Conservation (phyloP, 2,797 vertebrate species). For the Phataginus tricuspis region DNA sequence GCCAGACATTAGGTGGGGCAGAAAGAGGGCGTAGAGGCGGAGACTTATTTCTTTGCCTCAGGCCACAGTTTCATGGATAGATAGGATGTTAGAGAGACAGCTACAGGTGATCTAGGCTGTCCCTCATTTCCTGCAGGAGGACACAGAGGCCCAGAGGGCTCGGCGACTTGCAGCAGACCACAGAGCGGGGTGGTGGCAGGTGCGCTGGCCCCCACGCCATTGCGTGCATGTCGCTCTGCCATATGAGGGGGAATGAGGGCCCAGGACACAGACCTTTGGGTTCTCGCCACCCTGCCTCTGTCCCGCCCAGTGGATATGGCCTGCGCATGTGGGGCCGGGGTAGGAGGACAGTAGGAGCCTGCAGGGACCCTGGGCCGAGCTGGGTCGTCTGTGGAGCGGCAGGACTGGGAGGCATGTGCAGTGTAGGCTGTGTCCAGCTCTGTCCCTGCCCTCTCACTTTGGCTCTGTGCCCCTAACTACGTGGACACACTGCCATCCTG, state of each 20-base stretch:
- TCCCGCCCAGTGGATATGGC: neutral
- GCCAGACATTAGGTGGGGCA: neutral
- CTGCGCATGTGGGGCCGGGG: fast-evolving
- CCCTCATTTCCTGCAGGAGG: neutral
- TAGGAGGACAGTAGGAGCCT: fast-evolving
- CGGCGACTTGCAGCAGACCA: fast-evolving
- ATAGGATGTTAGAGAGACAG: neutral
- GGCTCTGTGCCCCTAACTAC: neutral
- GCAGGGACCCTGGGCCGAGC: neutral
- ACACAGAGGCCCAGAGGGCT: neutral
- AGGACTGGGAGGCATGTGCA: too few relatives aligned
- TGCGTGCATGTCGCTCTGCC: fast-evolving
- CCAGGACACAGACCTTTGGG: neutral
- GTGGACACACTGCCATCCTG: too few relatives aligned
- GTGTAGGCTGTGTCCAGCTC: neutral
- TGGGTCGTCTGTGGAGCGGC: neutral
- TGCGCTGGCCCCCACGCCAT: fast-evolving
- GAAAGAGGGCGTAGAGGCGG: neutral
- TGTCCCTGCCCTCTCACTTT: neutral
- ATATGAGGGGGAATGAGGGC: neutral
- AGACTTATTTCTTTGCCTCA: neutral
- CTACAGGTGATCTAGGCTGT: neutral
- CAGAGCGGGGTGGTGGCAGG: neutral
- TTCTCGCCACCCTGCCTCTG: neutral
- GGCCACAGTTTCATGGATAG: neutral